phyloP scores from a whole-genome alignment of 2,888 invertebrate genomes.

The Drosophila borealis region DNA sequence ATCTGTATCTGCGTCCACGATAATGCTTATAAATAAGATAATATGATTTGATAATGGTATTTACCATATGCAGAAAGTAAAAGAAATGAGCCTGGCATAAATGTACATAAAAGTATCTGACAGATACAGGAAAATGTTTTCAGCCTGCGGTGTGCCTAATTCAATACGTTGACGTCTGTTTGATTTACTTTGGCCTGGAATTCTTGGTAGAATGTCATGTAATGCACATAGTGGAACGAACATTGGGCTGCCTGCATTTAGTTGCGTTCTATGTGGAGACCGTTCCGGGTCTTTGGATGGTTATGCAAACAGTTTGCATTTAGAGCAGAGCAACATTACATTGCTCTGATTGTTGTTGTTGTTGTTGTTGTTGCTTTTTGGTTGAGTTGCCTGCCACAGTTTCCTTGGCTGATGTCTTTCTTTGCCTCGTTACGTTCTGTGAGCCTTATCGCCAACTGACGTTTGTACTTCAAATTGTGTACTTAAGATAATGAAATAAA shows the following conservation, averaged over 20 bases:
- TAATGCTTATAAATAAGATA: slow-evolving; percentile 84
- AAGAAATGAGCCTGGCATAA: slow-evolving; percentile 48
- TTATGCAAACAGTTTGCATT: slow-evolving; percentile 77
- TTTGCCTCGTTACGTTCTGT: slow-evolving; percentile 55
- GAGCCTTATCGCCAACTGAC: slow-evolving; percentile 76
- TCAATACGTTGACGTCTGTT: slow-evolving; percentile 44
- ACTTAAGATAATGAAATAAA: slow-evolving; percentile 77
- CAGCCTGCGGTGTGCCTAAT: slow-evolving; percentile 49
- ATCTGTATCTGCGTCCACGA: slow-evolving; percentile 82
- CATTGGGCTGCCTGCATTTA: slow-evolving; percentile 26
- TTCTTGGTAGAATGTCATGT: slow-evolving; percentile 35
- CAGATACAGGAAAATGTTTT: slow-evolving; percentile 14
- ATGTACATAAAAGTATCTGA: slow-evolving; percentile 17
- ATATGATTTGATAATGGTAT: slow-evolving; percentile 85
- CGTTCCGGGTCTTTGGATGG: slow-evolving; percentile 21
- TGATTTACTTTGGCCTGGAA: slow-evolving; percentile 31
- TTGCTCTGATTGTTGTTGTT: slow-evolving; percentile 54
- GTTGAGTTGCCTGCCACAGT: slow-evolving; percentile 56
- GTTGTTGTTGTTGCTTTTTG: slow-evolving; percentile 29
- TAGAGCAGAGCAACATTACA: slow-evolving; percentile 57
- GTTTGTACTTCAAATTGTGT: slow-evolving; percentile 81
- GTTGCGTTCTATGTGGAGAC: slow-evolving; percentile 1
- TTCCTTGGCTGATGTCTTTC: slow-evolving; percentile 62
- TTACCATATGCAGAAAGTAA: slow-evolving; percentile 83
- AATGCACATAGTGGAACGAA: slow-evolving; percentile 14